phyloP scores from a whole-genome alignment of 2,888 invertebrate genomes.

The Aphidius colemani region DNA sequence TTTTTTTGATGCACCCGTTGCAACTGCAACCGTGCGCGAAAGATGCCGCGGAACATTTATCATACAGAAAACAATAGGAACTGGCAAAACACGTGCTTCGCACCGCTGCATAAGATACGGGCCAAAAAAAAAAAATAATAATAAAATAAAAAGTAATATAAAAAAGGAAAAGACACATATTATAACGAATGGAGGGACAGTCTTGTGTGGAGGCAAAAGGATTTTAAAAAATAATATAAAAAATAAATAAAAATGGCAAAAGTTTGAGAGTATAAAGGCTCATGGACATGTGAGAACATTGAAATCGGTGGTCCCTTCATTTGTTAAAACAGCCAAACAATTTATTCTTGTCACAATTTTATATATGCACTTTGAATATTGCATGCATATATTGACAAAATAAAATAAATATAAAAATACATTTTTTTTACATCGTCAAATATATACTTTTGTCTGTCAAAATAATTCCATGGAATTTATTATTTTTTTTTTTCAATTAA shows the following conservation, averaged over 20 bases:
- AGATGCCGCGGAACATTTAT: slow-evolving; percentile 49
- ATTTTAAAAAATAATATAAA: slow-evolving; percentile 24
- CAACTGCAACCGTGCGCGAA: slow-evolving; percentile 25
- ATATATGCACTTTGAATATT: no score
- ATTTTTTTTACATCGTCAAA: no score
- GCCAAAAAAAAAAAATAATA: slow-evolving; percentile 33
- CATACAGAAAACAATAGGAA: slow-evolving; percentile 60
- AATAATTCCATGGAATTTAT: no score
- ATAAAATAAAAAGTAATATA: slow-evolving; percentile 33
- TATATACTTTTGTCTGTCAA: no score
- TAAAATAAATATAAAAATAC: no score
- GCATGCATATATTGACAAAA: no score
- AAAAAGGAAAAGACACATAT: slow-evolving; percentile 44
- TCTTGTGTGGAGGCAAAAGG: slow-evolving; percentile 11
- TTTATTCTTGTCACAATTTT: slow-evolving; percentile 56
- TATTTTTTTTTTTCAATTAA: no score
- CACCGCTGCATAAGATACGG: slow-evolving; percentile 53
- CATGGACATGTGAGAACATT: slow-evolving; percentile 10
- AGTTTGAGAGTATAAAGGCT: slow-evolving; percentile 21
- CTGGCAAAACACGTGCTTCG: slow-evolving; percentile 61
- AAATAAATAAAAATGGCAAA: slow-evolving; percentile 20
- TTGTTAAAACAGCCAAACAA: slow-evolving; percentile 58
- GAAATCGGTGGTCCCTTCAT: slow-evolving; percentile 49
- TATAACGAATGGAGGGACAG: slow-evolving; percentile 37
- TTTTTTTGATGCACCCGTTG: slow-evolving; percentile 8